Conservation (phyloP, 2,113 vertebrate genomes). For the Varanus komodoensis region DNA sequence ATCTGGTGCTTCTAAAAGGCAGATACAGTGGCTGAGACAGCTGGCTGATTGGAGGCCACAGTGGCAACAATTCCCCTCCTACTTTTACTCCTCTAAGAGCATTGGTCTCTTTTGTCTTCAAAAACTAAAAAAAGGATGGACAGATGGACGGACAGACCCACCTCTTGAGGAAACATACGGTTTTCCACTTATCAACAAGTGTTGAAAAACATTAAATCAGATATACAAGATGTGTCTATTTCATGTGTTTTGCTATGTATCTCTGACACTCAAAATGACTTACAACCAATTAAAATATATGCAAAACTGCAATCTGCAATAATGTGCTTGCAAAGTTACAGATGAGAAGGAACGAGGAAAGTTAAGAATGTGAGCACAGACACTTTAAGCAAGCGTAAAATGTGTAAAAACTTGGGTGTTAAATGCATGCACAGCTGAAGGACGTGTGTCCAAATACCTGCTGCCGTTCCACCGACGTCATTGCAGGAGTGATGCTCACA, state of each 20-base stretch:
- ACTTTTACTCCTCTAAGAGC: not conserved
- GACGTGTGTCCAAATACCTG: slow-evolving; percentile 81
- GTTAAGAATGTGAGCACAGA: not conserved
- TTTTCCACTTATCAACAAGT: not conserved
- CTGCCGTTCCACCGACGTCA: slow-evolving; percentile 90
- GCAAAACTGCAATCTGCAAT: not conserved
- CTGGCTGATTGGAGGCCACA: too few relatives aligned
- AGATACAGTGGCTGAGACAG: not conserved
- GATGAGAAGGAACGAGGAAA: not conserved
- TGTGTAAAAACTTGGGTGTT: not conserved
- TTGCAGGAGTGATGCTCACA: slow-evolving; percentile 77
- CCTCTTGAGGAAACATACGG: too few relatives aligned
- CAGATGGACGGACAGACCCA: not conserved
- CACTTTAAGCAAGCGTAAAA: rapidly evolving
- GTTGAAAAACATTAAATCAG: not conserved
- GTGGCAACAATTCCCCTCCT: not conserved
- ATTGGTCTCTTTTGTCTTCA: not conserved
- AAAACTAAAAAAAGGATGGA: too few relatives aligned
- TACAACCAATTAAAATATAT: rapidly evolving
- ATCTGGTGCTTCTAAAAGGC: not conserved
- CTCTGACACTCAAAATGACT: not conserved
- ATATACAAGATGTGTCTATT: not conserved
- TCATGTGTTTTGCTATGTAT: not conserved
- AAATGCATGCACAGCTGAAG: not conserved
- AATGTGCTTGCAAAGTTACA: not conserved